These are phyloP conservation scores for Scytalopus superciliaris DNA, from an alignment of 2,113 vertebrate genomes.

Conservation along the genomic window DNA sequence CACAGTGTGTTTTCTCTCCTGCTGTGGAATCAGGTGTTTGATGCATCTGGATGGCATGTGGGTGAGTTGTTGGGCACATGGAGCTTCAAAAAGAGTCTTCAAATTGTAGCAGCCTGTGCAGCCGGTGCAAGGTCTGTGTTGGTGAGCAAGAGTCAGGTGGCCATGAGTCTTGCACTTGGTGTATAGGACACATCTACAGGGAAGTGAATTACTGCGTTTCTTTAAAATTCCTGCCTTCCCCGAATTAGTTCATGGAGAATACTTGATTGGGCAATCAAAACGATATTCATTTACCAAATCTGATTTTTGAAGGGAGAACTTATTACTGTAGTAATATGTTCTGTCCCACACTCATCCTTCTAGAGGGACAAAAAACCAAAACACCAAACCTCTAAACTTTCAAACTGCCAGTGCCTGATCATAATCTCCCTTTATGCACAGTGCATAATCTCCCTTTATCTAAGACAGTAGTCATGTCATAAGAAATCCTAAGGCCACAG, in stretches of 20 bases:
- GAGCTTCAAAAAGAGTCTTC: not conserved
- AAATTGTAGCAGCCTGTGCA: not conserved
- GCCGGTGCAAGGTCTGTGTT: not conserved
- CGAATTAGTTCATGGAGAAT: not conserved
- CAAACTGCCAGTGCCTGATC: not conserved
- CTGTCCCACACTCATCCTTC: not conserved
- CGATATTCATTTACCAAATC: not conserved
- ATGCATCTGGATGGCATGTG: not conserved
- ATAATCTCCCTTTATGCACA: not conserved
- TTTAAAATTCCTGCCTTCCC: not conserved
- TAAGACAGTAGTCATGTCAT: not conserved
- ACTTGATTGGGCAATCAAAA: not conserved
- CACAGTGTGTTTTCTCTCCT: rapidly evolving
- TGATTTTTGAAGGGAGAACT: not conserved
- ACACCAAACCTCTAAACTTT: not conserved
- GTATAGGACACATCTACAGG: not conserved
- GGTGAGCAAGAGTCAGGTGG: not conserved
- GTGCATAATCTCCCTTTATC: not conserved
- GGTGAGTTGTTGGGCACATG: not conserved
- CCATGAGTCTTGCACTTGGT: not conserved
- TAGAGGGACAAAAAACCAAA: not conserved
- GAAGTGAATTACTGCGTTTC: not conserved
- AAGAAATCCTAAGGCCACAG: not conserved
- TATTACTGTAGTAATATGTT: not conserved
- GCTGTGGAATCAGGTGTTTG: not conserved